Conservation (phyloP, 2,888 invertebrate species). For the Pterobdella sp. region DNA sequence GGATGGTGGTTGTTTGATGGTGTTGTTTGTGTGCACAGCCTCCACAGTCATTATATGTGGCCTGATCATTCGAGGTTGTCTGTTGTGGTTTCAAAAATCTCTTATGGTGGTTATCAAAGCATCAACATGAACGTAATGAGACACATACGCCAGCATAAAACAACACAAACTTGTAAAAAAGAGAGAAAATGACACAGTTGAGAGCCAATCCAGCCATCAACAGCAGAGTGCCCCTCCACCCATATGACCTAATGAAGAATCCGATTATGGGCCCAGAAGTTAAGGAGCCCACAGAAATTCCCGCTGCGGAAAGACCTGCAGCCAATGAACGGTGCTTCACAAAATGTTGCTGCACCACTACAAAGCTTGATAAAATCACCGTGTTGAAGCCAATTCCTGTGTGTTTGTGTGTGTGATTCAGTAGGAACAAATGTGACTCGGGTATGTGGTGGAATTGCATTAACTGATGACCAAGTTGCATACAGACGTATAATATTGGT, state of each 20-base stretch:
- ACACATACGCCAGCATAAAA: not conserved
- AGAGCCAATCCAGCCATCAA: constrained; percentile 30
- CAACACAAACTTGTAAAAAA: constrained; percentile 23
- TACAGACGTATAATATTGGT: too few species aligned
- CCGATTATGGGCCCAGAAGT: constrained; percentile 30
- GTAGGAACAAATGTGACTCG: not conserved
- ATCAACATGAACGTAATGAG: not conserved
- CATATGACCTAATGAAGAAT: constrained; percentile 21
- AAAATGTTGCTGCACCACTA: constrained; percentile 31
- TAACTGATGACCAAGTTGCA: too few species aligned
- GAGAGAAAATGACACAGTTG: constrained; percentile 30
- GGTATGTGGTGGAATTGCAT: too few species aligned
- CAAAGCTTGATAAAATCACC: constrained; percentile 31
- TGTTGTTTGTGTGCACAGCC: not conserved
- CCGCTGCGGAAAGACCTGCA: constrained; percentile 31
- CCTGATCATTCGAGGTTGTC: not conserved
- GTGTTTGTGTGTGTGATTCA: not conserved
- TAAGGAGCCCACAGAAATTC: constrained; percentile 33
- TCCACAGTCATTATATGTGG: not conserved
- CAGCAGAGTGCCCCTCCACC: constrained; percentile 34
- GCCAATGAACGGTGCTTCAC: constrained; percentile 32
- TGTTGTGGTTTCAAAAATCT: not conserved
- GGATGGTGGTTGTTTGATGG: not conserved
- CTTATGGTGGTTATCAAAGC: not conserved
- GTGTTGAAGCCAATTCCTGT: constrained; percentile 34